Evolutionary conservation across 2,113 vertebrate species (phyloP).

Genomic region (Thalassarche chlororhynchos): DNA sequence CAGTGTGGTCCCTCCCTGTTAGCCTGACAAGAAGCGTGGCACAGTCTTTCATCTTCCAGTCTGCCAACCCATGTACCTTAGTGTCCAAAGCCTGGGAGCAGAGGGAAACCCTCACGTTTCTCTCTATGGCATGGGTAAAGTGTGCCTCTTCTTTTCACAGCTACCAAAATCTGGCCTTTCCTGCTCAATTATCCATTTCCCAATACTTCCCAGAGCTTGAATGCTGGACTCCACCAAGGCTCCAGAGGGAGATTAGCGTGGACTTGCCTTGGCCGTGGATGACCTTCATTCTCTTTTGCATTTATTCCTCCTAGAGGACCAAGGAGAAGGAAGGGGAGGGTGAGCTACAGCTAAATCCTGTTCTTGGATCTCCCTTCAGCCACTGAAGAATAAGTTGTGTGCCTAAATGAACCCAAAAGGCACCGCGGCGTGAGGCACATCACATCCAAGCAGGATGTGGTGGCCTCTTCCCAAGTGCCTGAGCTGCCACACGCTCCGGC

Average conservation of each 20-base stretch:
- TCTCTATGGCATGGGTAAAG: not conserved
- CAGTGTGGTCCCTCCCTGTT: not conserved
- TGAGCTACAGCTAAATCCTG: not conserved
- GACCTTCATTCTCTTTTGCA: not conserved
- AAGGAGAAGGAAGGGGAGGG: not conserved
- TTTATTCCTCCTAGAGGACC: not conserved
- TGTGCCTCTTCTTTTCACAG: not conserved
- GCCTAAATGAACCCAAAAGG: conserved; percentile 15
- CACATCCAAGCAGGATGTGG: not conserved
- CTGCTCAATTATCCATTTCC: not conserved
- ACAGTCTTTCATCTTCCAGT: not conserved
- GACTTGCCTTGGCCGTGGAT: not conserved
- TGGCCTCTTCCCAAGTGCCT: conserved; percentile 42
- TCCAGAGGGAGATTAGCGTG: not conserved
- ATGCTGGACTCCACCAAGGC: not conserved
- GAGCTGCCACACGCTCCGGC: conserved; percentile 15
- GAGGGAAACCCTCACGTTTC: not conserved
- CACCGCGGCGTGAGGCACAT: not conserved
- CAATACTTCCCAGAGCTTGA: not conserved
- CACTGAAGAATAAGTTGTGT: not conserved
- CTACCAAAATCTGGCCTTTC: not conserved
- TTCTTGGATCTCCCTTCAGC: not conserved
- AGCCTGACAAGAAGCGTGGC: not conserved
- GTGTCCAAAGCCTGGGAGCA: not conserved
- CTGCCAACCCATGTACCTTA: not conserved